phyloP scores from a whole-genome alignment of 2,113 vertebrate species.

The Podocnemis expansa region DNA sequence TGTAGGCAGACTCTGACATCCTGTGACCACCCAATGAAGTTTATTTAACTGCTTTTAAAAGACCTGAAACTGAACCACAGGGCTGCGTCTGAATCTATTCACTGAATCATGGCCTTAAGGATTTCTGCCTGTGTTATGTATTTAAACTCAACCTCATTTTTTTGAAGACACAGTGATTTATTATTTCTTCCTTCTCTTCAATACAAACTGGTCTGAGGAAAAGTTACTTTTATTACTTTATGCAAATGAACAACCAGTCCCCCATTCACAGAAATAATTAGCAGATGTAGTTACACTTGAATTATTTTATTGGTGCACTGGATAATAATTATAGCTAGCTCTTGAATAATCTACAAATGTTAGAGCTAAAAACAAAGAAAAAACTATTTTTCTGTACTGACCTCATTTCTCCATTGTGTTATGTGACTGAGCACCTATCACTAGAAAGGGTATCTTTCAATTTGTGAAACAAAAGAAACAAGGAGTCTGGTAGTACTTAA shows the following conservation, averaged over 20 bases:
- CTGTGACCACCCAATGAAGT: neutral
- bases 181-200: constrained; percentile 14
- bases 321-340: neutral
- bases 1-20: neutral
- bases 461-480: too few species aligned
- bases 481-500: too few species aligned
- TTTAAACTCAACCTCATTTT: constrained; percentile 22
- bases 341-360: neutral
- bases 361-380: neutral
- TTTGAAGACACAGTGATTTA: neutral
- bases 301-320: constrained; percentile 32
- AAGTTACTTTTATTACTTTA: constrained; percentile 3
- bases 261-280: constrained; percentile 34
- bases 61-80: neutral
- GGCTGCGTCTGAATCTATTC: neutral
- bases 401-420: constrained; percentile 7
- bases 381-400: neutral
- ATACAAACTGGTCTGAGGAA: neutral
- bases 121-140: constrained; percentile 23
- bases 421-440: neutral
- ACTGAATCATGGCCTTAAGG: neutral
- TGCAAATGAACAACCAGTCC: neutral
- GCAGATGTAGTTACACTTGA: neutral
- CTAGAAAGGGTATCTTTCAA: neutral
- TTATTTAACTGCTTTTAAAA: neutral